Base-by-base conservation (phyloP, 2,888 invertebrate genomes). In the Alentia gelatinosa region DNA sequence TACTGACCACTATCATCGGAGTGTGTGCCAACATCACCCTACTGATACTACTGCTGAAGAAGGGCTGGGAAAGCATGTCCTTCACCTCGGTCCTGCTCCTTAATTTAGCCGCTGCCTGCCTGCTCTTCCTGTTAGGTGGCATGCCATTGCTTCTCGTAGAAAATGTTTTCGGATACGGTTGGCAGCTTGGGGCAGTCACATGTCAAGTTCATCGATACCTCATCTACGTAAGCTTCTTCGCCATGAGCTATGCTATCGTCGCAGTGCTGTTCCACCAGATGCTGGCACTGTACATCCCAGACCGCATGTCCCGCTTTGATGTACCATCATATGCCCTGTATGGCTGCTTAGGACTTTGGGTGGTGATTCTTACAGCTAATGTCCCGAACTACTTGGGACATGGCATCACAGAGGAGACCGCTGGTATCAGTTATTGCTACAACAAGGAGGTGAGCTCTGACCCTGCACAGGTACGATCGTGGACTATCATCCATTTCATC, bases 111-210 rank as follows among this genome's bases (percentile, higher is more conserved):
- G 23, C 30, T 15, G 35, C 79, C 15, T 90, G 90, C 26, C 33
- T 90, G 50, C n/a, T 90, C 0, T 90, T 90, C 42, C 56, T 90
- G 50, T 33, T 90, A 4, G 90, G 79, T 33, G 90, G 90, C 15
- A 83, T 90, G n/a, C 90, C 90, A 15, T 35, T 79, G 30, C 33
- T 90, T 12, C 50, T 90, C 9, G 90, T 90, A 0, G 90, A 90
- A 39, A 90, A 90, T 50, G 90, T 90, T 30, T 90, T 90, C 37
- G 90, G 90, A 1, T 83, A 79, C 56, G 90, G 90, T 1, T 90
- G 90, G 90, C 4, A 26, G n/a, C 79, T 90, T 4, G 90, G 90
- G 19, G 23, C 39, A 15, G 37, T 56, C 4, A 19, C 39, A 3
- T 90, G 90, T 39, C 79, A 90, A 30, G 47, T 79, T 9, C 90